Conservation (phyloP, 1,140 invertebrate species). For the Lamellibrachia luymesi region DNA sequence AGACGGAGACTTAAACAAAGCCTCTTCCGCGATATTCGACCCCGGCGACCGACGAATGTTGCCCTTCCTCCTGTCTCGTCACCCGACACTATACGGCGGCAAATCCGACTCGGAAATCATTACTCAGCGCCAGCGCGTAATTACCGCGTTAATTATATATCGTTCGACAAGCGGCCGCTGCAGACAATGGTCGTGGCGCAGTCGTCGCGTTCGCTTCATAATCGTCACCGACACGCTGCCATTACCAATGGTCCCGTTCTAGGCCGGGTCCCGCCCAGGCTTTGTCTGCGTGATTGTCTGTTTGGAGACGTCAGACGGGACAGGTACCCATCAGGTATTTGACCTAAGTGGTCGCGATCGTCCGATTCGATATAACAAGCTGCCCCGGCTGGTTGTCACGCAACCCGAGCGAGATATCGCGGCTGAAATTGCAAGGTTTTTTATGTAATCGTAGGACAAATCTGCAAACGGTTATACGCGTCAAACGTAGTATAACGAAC, state of each 20-base stretch:
- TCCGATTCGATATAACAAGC: not conserved
- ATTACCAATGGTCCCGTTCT: not conserved
- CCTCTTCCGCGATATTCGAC: not conserved
- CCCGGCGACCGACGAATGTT: not conserved
- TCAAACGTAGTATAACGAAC: not conserved
- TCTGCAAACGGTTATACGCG: not conserved
- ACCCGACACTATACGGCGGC: not conserved
- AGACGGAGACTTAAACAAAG: not conserved
- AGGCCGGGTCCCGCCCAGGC: not conserved
- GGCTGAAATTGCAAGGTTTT: not conserved
- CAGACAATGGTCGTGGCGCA: not conserved
- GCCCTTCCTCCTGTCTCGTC: not conserved
- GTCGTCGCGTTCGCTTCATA: not conserved
- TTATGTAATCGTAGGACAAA: not conserved
- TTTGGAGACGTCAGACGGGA: not conserved
- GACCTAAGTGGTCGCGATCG: not conserved
- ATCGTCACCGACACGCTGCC: not conserved
- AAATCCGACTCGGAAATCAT: constrained; percentile 4
- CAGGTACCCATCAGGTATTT: not conserved
- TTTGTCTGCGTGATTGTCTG: not conserved
- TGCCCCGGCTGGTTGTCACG: not conserved
- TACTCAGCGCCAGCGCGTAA: not conserved
- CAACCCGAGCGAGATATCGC: not conserved
- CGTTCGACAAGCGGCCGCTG: not conserved
- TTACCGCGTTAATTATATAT: constrained; percentile 1